Conservation (phyloP, 2,888 invertebrate genomes). For the Leptinotarsa tumamoca region DNA sequence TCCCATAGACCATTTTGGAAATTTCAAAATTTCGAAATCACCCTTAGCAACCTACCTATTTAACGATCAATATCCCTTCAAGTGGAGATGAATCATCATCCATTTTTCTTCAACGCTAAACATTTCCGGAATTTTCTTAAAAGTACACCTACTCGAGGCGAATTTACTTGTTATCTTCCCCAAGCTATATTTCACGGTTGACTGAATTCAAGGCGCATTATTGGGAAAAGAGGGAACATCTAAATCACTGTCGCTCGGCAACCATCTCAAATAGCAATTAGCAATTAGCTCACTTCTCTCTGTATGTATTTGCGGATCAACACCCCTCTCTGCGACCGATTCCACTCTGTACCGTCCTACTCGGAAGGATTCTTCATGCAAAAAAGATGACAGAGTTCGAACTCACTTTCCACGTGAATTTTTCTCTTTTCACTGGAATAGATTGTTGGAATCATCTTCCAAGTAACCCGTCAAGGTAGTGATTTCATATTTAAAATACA, state of each 20-base stretch:
- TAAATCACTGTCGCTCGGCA: conserved; percentile 63
- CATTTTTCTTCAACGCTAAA: background rate
- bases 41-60: too few species aligned
- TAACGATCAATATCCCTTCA: background rate
- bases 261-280: conserved; percentile 64
- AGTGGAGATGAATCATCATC: background rate
- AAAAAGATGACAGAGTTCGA: background rate
- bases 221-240: conserved; percentile 51
- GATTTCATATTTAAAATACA: too few species aligned
- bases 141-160: conserved; percentile 26
- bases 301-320: conserved; percentile 58
- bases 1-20: too few species aligned
- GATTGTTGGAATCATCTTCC: too few species aligned
- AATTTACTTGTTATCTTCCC: conserved; percentile 48
- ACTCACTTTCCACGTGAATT: background rate
- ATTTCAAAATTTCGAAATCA: too few species aligned
- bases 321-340: conserved; percentile 50
- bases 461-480: too few species aligned
- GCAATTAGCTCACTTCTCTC: conserved; percentile 63
- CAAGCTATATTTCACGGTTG: conserved; percentile 58
- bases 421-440: background rate
- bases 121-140: conserved; percentile 29
- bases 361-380: background rate
- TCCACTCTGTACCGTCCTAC: conserved; percentile 35
- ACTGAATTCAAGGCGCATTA: conserved; percentile 57